A percentile compares a stretch with the other conserved stretches of the same genome.
phyloP scores from a whole-genome alignment of 2,888 invertebrate genomes.

The Tenodera sinensis region DNA sequence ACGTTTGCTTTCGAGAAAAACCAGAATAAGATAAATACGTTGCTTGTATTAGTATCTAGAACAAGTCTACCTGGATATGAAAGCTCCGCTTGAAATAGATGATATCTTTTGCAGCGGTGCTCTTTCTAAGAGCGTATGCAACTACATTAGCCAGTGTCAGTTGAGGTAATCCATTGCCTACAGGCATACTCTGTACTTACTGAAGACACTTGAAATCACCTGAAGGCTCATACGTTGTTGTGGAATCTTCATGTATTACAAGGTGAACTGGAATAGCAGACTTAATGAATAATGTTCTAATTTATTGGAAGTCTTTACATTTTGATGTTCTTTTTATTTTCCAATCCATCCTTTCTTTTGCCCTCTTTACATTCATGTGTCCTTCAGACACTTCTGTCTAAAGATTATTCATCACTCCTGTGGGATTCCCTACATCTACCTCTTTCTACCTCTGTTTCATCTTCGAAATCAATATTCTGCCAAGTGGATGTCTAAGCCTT shows the following conservation, averaged over 20 bases:
- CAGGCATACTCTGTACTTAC: not conserved
- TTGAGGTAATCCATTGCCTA: not conserved
- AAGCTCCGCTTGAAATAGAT: not conserved
- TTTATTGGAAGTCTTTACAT: no score
- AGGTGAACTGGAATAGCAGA: no score
- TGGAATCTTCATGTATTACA: not conserved
- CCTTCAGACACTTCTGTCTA: no score
- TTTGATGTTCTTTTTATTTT: no score
- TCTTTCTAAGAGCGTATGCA: not conserved
- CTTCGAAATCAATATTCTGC: no score
- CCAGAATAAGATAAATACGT: not conserved
- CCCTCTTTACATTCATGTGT: no score
- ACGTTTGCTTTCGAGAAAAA: not conserved
- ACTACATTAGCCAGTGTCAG: not conserved
- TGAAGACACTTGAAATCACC: not conserved
- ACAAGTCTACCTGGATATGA: not conserved
- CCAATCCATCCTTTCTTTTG: no score
- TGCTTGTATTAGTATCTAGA: not conserved
- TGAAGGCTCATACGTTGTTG: not conserved
- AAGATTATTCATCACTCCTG: no score
- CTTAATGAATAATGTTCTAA: no score
- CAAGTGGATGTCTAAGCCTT: no score
- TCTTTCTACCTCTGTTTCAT: no score
- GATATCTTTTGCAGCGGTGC: not conserved
- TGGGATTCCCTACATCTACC: no score